A percentile compares a stretch with the other conserved stretches of the same genome.
Conservation (phyloP, 2,113 vertebrate species). For the Ursus arctos region DNA sequence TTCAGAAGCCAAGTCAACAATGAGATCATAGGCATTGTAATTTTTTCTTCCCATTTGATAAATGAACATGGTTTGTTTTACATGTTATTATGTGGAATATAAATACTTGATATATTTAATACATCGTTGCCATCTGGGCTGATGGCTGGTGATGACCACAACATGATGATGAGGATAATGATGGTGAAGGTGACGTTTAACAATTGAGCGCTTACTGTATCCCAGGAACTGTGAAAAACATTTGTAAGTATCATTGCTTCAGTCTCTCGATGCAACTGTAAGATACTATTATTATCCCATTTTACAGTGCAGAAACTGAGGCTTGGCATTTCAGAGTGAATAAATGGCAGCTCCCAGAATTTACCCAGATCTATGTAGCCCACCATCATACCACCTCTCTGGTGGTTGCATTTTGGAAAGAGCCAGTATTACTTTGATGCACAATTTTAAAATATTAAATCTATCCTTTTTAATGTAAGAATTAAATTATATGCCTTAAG, state of each 20-base stretch:
- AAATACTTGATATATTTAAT: not conserved
- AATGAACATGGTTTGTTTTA: not conserved
- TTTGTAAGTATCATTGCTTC: not conserved
- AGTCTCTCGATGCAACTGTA: not conserved
- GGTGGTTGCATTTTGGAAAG: constrained; percentile 39
- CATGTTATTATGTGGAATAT: not conserved
- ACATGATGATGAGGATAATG: not conserved
- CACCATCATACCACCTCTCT: not conserved
- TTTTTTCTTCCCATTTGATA: not conserved
- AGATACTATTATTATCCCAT: not conserved
- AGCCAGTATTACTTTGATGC: not conserved
- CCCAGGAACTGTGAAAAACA: not conserved
- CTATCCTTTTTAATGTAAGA: not conserved
- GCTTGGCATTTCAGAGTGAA: not conserved
- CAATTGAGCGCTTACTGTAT: not conserved
- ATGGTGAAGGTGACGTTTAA: not conserved
- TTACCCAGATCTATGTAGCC: not conserved
- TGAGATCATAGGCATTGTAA: not conserved
- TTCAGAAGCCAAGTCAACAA: constrained; percentile 43
- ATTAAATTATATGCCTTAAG: not conserved
- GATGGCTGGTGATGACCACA: not conserved
- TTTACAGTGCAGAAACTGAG: not conserved
- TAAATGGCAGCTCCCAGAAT: not conserved
- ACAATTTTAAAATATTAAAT: constrained; percentile 35
- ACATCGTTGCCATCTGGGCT: not conserved